Base-by-base conservation (phyloP, 2,113 vertebrate genomes). In the Marcusenius ussheri region DNA sequence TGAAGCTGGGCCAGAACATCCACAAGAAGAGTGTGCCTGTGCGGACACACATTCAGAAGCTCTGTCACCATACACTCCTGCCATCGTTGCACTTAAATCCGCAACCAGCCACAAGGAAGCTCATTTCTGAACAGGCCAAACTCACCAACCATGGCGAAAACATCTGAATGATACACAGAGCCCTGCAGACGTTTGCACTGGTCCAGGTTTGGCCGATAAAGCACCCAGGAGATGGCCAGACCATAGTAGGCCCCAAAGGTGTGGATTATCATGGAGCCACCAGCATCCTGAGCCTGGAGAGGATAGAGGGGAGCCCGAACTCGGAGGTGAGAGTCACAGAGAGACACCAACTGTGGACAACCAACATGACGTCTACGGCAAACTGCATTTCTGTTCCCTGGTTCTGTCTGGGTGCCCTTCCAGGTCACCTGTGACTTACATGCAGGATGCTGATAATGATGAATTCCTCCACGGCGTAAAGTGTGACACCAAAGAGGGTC, bases 1-100 rank as follows among this genome's bases (percentile, higher is more conserved):
- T 99, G 94, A 99, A 99, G 92, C 98, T 99, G 89, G 98, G 98
- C 98, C 98, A 99, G 94, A 97, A 99, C 95, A 99, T 97, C 98
- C 98, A 99, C 13, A 99, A 93, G 93, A 97, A 99, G 45, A 99
- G 95, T 6, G 98, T 99, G 2, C 98, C 98, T 99, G 90, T 2
- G 21, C 5, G 46, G 83, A 45, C 19, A 77, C 27, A 53, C 42
- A 58, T 47, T 46, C 50, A 53, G 86, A 56, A 58, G 66, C 19
- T 2, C 19, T 27, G 85, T 51, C 35, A 53, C 10, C 10, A 10
- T 35, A 89, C n/a, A 53, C 5, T 35, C 87, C 70, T 1, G 19
- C 19, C 1, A 2, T 47, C 17, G 45, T 13, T 3, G 42, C 45
- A 46, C 19, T 45, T 47, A 56, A 45, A 46, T 24, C n/a, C 3